Base-by-base conservation (phyloP, 2,888 invertebrate genomes). In the Athrips mouffetella region DNA sequence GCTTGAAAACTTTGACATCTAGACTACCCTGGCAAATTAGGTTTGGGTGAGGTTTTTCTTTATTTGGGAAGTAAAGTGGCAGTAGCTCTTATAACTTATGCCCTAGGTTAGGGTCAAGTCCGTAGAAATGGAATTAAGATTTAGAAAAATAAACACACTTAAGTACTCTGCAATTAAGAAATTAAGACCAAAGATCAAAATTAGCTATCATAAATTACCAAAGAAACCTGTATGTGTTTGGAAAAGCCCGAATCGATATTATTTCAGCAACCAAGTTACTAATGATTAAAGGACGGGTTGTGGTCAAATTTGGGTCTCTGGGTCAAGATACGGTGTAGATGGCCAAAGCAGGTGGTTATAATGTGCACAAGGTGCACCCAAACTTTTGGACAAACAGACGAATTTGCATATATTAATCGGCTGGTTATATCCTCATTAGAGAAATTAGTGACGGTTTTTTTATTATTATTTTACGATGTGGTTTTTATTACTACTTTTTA, bases 321-420 rank as follows among this genome's bases (percentile, higher is more conserved):
- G 56, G 56, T 56, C 58, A 48, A 41, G 13, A 30, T 55, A 53
- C 58, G 52, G 56, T 58, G 49, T 20, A 51, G 46, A 52, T 50
- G 42, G 40, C 21, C 31, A 27, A 42, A 39, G 40, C 50, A 51
- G 51, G 44, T 52, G 50, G 20, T 23, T 29, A 2, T 39, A 44
- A 37, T 39, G n/a, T 7, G 10, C 37, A 15, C 35, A 48, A 44
- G 37, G 48, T 47, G 40, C 6, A 11, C 3, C 31, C 3, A n/a
- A 27, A 8, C 11, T 4, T 40, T 40, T 10, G 29, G 29, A 18
- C 42, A 29, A 29, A 40, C 25, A 25, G 1, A 15, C 7, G 16
- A 11, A 42, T 42, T 42, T 29, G 23, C 27, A 27, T 18, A 37
- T 27, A 42, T 42, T 29, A 29, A 42, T 42, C 29, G 29, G 18